Conservation (phyloP, 2,797 vertebrate species). For the Platyrinchus mystaceus region DNA sequence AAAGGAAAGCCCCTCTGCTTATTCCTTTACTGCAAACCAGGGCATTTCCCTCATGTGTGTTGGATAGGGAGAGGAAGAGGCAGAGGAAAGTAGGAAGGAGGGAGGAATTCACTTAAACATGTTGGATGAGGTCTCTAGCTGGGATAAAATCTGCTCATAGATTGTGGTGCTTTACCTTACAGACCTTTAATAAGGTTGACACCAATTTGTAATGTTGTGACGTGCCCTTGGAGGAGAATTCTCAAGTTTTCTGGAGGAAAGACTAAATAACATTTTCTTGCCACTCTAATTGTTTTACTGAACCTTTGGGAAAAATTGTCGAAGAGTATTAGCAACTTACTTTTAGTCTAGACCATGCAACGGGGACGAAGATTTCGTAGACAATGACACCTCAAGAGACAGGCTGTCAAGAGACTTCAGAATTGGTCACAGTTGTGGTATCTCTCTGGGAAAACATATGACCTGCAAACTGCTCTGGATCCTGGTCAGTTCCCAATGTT, state of each 20-base stretch:
- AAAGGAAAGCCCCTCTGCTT: background rate
- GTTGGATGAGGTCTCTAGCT: background rate
- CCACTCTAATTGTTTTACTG: background rate
- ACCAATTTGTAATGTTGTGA: background rate
- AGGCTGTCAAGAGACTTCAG: background rate
- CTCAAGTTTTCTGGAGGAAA: background rate
- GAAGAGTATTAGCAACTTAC: background rate
- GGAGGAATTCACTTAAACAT: background rate
- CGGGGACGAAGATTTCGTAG: background rate
- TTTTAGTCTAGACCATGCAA: background rate
- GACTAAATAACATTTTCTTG: background rate
- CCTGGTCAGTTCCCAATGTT: accelerated
- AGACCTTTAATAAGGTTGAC: background rate
- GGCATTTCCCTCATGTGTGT: background rate
- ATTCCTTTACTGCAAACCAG: background rate
- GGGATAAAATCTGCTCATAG: background rate
- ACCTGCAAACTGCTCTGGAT: background rate
- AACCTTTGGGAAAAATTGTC: background rate
- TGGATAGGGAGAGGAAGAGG: background rate
- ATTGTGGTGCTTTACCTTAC: background rate
- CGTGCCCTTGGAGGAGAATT: background rate
- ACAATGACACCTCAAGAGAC: background rate
- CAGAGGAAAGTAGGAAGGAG: background rate
- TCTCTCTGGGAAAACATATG: background rate
- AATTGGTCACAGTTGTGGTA: background rate